Evolutionary conservation across 92 coral and sea anemone species (phyloP), one percentile per base, ranked within the genome.

Genomic region (Siderastrea radians): DNA sequence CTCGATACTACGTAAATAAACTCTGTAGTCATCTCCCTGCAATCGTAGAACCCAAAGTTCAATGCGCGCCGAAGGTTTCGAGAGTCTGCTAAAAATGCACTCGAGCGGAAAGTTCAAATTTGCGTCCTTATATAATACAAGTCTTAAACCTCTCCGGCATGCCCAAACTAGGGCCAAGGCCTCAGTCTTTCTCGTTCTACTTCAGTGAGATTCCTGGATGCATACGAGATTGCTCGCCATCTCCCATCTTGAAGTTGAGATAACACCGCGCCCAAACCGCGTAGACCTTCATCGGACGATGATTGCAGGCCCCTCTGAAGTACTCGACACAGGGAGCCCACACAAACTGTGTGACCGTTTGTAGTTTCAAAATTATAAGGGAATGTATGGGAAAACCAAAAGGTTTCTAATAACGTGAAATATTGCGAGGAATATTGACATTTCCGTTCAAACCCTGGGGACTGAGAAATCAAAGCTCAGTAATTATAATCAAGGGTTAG

Each of bases 151-250:
- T 80, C 77, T 90, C 75, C 38, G 38, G 47, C 84, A 80, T 44
- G 80, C 93, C 85, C 91, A 85, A 47, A 90, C 90, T 17, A 87
- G 87, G 91, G 88, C 38, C 1, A 86, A 52, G 43, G 86, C 84
- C 86, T 90, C 93, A 70, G 77, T 91, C 75, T 91, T 83, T 3
- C 49, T 38, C 83, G 59, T 49, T 83, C 95, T 16, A 88, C 38
- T 14, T 92, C 82, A 26, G 90, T 79, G 64, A 85, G 90, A 50
- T 87, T 91, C 73, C 85, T 75, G 15, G 91, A 86, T 45, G 91
- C 88, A 49, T 86, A 81, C 50, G 91, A 75, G 77, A 91, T 71
- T 63, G 76, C 89, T 76, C 88, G 77, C 94, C 91, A 86, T 77
- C 62, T 72, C 5, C 51, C 91, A 49, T 79, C 81, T 49, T 87